Percentiles rank a stretch among this genome's conserved stretches.
Evolutionary conservation across 2,888 invertebrate species (phyloP).

Genomic region (Drosophila nigritarsus): DNA sequence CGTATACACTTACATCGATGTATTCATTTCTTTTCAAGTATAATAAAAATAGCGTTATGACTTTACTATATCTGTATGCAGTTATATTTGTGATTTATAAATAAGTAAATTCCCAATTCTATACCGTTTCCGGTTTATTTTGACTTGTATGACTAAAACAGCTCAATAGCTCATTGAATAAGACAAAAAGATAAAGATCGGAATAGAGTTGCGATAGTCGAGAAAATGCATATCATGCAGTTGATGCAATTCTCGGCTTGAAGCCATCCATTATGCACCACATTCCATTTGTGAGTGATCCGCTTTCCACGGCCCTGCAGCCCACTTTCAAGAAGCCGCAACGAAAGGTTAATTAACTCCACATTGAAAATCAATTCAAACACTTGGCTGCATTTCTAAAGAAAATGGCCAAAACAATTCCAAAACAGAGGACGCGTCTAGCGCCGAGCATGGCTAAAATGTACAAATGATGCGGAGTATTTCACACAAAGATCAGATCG

Average conservation of each 20-base stretch:
- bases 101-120: background rate
- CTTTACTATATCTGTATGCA: conserved; percentile 1
- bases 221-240: conserved; percentile 37
- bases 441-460: conserved; percentile 84
- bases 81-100: background rate
- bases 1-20: conserved; percentile 30
- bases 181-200: background rate
- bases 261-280: conserved; percentile 27
- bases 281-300: conserved; percentile 11
- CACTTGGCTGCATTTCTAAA: conserved; percentile 67
- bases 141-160: conserved; percentile 10
- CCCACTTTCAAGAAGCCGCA: conserved; percentile 76
- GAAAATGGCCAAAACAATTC: conserved; percentile 69
- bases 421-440: conserved; percentile 54
- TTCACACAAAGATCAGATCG: conserved; percentile 74
- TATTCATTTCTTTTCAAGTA: conserved; percentile 49
- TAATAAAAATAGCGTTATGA: conserved; percentile 46
- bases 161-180: background rate
- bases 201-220: conserved; percentile 2
- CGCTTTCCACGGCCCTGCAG: conserved; percentile 8
- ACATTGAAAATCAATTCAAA: conserved; percentile 71
- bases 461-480: conserved; percentile 82
- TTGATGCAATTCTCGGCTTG: conserved; percentile 22
- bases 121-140: background rate
- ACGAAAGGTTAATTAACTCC: conserved; percentile 75